Evolutionary conservation across 2,113 vertebrate genomes (phyloP).

Genomic region (Piaya cayana): DNA sequence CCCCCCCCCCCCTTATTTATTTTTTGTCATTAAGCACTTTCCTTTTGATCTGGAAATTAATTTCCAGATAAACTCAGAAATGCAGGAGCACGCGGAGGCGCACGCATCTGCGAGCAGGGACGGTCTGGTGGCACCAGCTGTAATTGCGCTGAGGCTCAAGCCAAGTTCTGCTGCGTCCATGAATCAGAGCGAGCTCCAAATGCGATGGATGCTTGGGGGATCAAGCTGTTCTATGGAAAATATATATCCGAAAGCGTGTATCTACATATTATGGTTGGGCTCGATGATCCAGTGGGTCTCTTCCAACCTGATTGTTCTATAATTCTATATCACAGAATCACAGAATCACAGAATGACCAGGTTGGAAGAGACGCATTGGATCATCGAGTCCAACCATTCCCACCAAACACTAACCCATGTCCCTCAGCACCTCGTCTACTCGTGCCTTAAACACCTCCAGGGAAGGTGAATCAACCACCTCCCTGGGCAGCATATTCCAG

Average conservation of each 20-base stretch:
- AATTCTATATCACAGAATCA: too few relatives aligned
- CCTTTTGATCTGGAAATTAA: constrained; percentile 71
- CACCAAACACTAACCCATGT: too few relatives aligned
- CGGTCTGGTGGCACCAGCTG: constrained; percentile 38
- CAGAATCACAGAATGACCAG: too few relatives aligned
- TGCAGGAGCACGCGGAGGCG: neutral
- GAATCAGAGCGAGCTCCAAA: neutral
- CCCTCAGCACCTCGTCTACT: too few relatives aligned
- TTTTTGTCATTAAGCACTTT: constrained; percentile 28
- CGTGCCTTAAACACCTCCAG: too few relatives aligned
- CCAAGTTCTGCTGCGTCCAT: neutral
- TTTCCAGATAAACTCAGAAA: constrained; percentile 45
- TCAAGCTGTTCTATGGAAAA: neutral
- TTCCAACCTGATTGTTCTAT: too few relatives aligned
- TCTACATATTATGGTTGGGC: too few relatives aligned
- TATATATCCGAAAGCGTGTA: accelerated
- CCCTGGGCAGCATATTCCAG: too few relatives aligned
- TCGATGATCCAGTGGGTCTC: too few relatives aligned
- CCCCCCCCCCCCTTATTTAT: neutral
- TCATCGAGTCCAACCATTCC: too few relatives aligned
- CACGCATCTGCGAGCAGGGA: neutral
- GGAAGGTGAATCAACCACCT: too few relatives aligned
- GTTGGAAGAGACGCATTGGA: too few relatives aligned
- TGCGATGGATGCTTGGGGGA: neutral
- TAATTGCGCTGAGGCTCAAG: constrained; percentile 19